Base-by-base conservation (phyloP, 2,888 invertebrate species). In the Tetrapedia diversipes region DNA sequence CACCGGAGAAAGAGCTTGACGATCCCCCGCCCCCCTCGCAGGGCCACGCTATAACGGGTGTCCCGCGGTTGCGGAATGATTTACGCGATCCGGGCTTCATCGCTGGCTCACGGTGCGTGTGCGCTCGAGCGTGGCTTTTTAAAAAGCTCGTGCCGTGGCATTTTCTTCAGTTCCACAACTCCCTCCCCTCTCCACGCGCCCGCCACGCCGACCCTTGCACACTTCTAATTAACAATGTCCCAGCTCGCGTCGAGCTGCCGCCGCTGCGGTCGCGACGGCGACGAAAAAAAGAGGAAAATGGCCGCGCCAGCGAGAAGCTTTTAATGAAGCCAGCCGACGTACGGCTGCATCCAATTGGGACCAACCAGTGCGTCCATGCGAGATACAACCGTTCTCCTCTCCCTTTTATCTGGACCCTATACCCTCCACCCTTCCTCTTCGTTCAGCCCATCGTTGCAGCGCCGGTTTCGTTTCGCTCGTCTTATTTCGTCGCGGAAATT, bases 41-140 rank as follows among this genome's bases (percentile, higher is more conserved):
- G n/a, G n/a, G n/a, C n/a, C n/a, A n/a, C n/a, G n/a, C n/a, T 43
- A 32, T n/a, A 53, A 41, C 51, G 27, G 39, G n/a, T 41, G 41
- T 22, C 68, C 37, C 22, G 22, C 45, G 22, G 45, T 45, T 45
- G n/a, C n/a, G n/a, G n/a, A 4, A 73, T 70, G 77, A 80, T 80
- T 75, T 71, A 80, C 74, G 69, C 59, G 65, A 72, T 63, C 56
- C 74, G 51, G 34, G 73, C 61, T 81, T 80, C 69, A 77, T 77
- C 77, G 80, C 61, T 39, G 32, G 68, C 72, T 77, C 41, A 65
- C 47, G 68, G 54, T 49, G 53, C 65, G 67, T 71, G 67, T 71
- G 61, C 60, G 67, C 16, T 57, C 68, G 66, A 72, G 65, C 80
- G 69, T 74, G 54, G 27, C 65, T 24, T 77, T 74, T 74, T 77